phyloP scores from a whole-genome alignment of 2,888 invertebrate species.

The Amphipyra tragopoginis region DNA sequence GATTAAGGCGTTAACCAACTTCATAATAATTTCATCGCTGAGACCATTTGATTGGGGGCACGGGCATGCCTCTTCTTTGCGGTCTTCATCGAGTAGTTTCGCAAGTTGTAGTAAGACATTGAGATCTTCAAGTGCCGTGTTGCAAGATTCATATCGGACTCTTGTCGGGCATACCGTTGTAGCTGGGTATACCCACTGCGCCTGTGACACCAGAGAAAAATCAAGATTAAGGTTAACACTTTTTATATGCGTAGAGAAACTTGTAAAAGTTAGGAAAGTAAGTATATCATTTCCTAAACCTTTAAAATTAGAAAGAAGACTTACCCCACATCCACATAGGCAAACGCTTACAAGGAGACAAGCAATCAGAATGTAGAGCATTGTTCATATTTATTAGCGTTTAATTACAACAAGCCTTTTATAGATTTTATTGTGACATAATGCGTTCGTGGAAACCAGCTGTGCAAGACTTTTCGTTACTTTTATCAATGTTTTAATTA shows the following conservation, averaged over 20 bases:
- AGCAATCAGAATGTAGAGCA: conserved; percentile 35
- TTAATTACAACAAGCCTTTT: conserved; percentile 21
- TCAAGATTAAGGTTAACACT: background rate
- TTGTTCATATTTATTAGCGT: conserved; percentile 29
- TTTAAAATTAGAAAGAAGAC: conserved; percentile 23
- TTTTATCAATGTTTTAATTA: conserved; percentile 22
- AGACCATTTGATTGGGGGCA: conserved; percentile 43
- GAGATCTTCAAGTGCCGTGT: conserved; percentile 62
- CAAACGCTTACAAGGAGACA: conserved; percentile 53
- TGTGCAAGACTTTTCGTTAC: conserved; percentile 53
- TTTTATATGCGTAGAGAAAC: background rate
- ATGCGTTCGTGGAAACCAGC: background rate
- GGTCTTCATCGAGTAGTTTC: conserved; percentile 54
- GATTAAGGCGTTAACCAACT: conserved; percentile 78
- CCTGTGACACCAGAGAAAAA: conserved; percentile 49
- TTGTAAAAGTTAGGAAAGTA: background rate
- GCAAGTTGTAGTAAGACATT: conserved; percentile 58
- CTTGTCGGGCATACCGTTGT: conserved; percentile 29
- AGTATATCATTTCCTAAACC: background rate
- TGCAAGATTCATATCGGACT: conserved; percentile 58
- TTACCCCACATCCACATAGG: conserved; percentile 64
- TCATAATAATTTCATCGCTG: conserved; percentile 77
- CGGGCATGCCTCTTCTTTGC: conserved; percentile 25
- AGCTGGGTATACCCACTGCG: conserved; percentile 47
- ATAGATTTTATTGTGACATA: conserved; percentile 58